Evolutionary conservation across 2,113 vertebrate species (phyloP).

Genomic region (Halcyon malimbica): DNA sequence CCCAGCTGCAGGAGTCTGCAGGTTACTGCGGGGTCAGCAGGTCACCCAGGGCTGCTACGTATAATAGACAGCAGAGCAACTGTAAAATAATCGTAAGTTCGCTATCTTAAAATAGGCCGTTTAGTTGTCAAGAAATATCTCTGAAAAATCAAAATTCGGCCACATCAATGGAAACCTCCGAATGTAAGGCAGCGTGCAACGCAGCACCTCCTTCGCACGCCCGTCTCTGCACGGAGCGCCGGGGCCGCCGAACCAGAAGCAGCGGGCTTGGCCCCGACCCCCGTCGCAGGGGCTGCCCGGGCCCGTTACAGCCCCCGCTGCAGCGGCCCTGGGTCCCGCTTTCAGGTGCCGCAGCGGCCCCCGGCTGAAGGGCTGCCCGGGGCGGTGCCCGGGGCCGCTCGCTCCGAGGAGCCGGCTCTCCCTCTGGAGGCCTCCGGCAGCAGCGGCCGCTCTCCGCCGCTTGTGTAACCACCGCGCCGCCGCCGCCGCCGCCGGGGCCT

Average conservation of each 20-base stretch:
- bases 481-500: neutral
- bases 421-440: constrained; percentile 29
- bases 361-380: neutral
- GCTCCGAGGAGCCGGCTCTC: neutral
- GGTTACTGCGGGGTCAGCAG: neutral
- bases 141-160: neutral
- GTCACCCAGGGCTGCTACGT: fast-evolving
- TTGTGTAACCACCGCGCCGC: neutral
- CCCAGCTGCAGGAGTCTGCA: neutral
- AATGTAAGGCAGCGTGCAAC: fast-evolving
- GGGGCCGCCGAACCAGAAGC: neutral
- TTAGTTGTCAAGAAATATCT: neutral
- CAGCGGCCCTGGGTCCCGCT: neutral
- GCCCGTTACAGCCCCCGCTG: neutral
- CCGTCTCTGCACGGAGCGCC: neutral
- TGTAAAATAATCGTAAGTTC: too few relatives aligned
- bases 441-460: neutral
- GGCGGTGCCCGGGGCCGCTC: neutral
- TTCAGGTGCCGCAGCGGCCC: neutral
- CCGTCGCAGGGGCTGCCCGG: fast-evolving
- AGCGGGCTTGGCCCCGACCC: neutral
- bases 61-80: fast-evolving
- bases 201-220: fast-evolving
- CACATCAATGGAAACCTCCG: neutral
- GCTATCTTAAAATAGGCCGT: fast-evolving